A percentile compares a stretch with the other conserved stretches of the same genome.
phyloP scores from a whole-genome alignment of 2,113 vertebrate genomes.

The Phoenicopterus ruber region DNA sequence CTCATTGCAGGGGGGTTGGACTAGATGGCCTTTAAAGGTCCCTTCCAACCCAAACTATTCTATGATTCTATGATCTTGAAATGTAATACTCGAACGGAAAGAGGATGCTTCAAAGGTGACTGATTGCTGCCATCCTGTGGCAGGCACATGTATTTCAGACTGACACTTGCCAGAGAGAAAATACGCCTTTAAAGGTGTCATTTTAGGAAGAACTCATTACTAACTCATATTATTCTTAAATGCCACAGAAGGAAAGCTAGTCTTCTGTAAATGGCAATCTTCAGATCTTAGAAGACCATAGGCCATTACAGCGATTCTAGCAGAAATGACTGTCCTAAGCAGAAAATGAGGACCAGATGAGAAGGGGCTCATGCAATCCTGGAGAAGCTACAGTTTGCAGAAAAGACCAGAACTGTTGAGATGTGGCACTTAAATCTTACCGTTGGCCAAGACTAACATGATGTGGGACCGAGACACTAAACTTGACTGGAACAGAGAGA shows the following conservation, averaged over 20 bases:
- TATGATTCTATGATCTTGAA: too few species aligned
- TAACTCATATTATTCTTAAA: not conserved
- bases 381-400: not conserved
- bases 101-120: not conserved
- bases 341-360: not conserved
- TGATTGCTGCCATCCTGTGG: conserved; percentile 55
- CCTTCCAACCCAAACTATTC: too few species aligned
- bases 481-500: not conserved
- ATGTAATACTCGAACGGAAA: fast-evolving
- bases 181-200: fast-evolving
- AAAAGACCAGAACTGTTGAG: not conserved
- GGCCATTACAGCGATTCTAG: not conserved
- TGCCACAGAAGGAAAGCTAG: not conserved
- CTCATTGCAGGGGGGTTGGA: too few species aligned
- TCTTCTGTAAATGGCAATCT: fast-evolving
- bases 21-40: too few species aligned
- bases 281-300: not conserved
- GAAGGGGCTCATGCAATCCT: not conserved
- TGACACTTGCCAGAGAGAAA: not conserved
- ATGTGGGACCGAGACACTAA: not conserved
- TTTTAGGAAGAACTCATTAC: not conserved
- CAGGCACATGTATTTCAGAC: not conserved
- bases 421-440: not conserved
- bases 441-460: not conserved
- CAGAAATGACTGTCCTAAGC: not conserved